These are phyloP conservation scores for Asarcornis scutulata DNA, from an alignment of 2,113 vertebrate genomes.

Conservation along the genomic window DNA sequence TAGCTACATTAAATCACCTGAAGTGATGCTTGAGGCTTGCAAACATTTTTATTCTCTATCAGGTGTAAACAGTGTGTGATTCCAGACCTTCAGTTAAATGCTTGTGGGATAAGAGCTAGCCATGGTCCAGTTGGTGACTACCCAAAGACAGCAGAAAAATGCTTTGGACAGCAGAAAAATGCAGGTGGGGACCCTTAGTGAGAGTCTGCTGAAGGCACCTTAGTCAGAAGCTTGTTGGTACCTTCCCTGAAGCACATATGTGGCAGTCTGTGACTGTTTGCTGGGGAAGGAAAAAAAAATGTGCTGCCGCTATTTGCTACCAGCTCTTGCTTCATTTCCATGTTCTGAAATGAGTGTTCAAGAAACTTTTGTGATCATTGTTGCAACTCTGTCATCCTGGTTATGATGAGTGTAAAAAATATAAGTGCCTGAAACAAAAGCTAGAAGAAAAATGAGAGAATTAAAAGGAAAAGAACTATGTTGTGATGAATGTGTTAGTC, in stretches of 20 bases:
- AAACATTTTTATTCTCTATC: background rate
- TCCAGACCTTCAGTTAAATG: background rate
- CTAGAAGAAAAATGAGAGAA: background rate
- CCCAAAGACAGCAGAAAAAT: background rate
- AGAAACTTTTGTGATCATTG: background rate
- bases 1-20: background rate
- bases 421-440: background rate
- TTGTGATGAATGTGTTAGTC: background rate
- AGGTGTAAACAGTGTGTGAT: background rate
- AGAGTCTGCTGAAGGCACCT: background rate
- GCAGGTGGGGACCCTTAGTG: background rate
- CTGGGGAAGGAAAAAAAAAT: slow-evolving; percentile 13
- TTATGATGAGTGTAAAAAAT: background rate
- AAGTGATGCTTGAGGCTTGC: background rate
- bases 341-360: background rate
- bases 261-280: background rate
- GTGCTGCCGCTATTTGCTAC: slow-evolving; percentile 20
- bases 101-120: background rate
- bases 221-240: background rate
- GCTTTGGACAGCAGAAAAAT: background rate
- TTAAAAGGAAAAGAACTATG: background rate
- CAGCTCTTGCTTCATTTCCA: background rate
- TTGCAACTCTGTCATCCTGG: background rate
- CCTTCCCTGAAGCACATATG: background rate
- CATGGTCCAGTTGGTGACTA: background rate